Conservation (phyloP, 2,113 vertebrate species). For the Colossoma macropomum region DNA sequence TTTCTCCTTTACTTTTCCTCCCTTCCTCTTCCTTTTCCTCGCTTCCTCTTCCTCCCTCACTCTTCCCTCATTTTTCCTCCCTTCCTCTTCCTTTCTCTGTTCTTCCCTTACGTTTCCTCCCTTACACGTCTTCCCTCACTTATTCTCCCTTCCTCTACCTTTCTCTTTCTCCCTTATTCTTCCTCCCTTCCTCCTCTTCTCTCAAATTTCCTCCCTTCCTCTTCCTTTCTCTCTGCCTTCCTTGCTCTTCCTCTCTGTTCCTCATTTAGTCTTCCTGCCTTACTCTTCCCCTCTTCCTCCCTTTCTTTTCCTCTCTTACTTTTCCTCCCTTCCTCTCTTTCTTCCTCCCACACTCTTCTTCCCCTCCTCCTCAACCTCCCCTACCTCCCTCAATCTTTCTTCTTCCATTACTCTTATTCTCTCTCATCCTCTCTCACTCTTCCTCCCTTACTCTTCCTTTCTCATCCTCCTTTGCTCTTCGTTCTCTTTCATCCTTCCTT, state of each 20-base stretch:
- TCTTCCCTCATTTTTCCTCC: too few species aligned
- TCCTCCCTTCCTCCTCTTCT: background rate
- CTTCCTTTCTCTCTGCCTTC: background rate
- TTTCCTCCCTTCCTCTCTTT: too few species aligned
- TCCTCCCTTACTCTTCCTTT: background rate
- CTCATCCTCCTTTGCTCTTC: background rate
- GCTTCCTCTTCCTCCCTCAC: background rate
- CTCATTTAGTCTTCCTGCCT: background rate
- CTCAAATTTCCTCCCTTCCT: too few species aligned
- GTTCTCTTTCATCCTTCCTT: background rate
- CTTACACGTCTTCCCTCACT: too few species aligned
- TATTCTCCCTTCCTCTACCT: background rate
- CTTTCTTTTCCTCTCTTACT: too few species aligned
- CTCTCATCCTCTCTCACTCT: background rate
- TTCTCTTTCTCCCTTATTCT: too few species aligned
- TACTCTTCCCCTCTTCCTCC: background rate
- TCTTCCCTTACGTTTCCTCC: background rate
- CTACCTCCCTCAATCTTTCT: too few species aligned
- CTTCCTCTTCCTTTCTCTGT: background rate
- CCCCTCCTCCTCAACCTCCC: too few species aligned
- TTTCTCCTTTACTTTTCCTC: too few species aligned
- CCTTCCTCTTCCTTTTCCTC: background rate
- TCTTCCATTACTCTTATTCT: too few species aligned
- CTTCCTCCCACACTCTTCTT: too few species aligned
- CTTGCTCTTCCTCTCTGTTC: background rate